Evolutionary conservation across 1,140 invertebrate species (phyloP).

Genomic region (Mesaphorura yosii): DNA sequence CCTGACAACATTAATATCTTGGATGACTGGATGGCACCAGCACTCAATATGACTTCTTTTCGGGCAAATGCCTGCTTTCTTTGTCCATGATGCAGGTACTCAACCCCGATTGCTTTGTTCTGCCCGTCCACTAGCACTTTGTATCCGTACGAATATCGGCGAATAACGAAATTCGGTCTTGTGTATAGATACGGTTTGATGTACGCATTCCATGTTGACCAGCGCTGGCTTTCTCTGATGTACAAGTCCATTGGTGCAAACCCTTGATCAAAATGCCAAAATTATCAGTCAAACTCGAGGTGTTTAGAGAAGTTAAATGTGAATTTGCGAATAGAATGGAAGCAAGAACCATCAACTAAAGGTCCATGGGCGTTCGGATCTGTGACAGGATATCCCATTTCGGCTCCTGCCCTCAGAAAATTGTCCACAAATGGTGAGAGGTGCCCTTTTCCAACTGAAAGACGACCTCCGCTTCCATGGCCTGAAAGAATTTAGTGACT

Average conservation of each 20-base stretch:
- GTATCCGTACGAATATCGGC: not conserved
- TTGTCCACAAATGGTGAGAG: slow-evolving; percentile 4
- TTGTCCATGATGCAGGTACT: slow-evolving; percentile 31
- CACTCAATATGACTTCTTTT: slow-evolving; percentile 33
- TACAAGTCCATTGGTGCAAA: slow-evolving; percentile 10
- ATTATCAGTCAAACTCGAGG: not conserved
- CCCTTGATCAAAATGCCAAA: no score
- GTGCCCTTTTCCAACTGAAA: slow-evolving; percentile 6
- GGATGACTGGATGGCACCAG: slow-evolving; percentile 32
- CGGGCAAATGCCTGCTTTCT: slow-evolving; percentile 27
- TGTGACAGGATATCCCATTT: slow-evolving; percentile 10
- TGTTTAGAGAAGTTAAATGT: not conserved
- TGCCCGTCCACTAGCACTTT: not conserved
- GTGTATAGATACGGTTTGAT: not conserved
- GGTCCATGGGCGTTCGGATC: slow-evolving; percentile 16
- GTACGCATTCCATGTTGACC: slow-evolving; percentile 4
- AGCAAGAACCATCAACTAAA: not conserved
- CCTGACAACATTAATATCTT: slow-evolving; percentile 39
- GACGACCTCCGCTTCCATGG: slow-evolving; percentile 10
- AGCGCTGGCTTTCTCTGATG: not conserved
- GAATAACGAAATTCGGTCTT: not conserved
- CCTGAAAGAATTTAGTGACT: not conserved
- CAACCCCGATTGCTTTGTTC: slow-evolving; percentile 29
- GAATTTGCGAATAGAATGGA: no score
- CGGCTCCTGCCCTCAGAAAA: slow-evolving; percentile 7